Conservation (phyloP, 2,888 invertebrate genomes). For the Drosophila cognata region DNA sequence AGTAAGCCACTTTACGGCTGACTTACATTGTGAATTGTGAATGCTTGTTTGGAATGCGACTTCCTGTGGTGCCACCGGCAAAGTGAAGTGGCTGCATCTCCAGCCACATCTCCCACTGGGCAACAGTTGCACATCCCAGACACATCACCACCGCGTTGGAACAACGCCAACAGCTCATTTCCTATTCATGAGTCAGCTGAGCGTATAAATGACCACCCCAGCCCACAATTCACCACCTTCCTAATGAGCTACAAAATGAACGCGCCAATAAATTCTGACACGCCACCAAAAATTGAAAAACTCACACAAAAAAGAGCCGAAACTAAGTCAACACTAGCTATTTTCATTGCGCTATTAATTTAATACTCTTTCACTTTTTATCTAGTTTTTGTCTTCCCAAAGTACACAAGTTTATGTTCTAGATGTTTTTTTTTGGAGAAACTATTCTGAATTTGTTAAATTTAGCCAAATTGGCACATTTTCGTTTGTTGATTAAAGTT, state of each 20-base stretch:
- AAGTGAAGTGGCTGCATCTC: slow-evolving; percentile 13
- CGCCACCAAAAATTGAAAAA: slow-evolving; percentile 67
- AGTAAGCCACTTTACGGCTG: slow-evolving; percentile 69
- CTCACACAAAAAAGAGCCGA: slow-evolving; percentile 8
- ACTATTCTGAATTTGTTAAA: neutral
- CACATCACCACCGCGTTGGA: neutral
- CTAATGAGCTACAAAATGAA: slow-evolving; percentile 69
- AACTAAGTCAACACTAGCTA: slow-evolving; percentile 8
- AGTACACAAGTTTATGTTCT: neutral
- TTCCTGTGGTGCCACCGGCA: slow-evolving; percentile 64
- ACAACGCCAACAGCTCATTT: slow-evolving; percentile 51
- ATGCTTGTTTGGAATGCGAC: slow-evolving; percentile 59
- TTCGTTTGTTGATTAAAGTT: neutral
- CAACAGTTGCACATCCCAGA: slow-evolving; percentile 2
- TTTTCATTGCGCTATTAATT: neutral
- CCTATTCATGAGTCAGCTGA: slow-evolving; percentile 62
- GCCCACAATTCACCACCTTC: neutral
- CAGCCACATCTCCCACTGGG: slow-evolving; percentile 10
- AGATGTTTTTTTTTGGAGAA: neutral
- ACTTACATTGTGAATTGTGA: slow-evolving; percentile 71
- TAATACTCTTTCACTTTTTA: neutral
- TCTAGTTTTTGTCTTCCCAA: neutral
- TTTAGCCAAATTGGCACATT: neutral
- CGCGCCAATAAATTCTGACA: slow-evolving; percentile 76
- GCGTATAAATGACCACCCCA: slow-evolving; percentile 52